Evolutionary conservation across 2,888 invertebrate species (phyloP), one percentile per base, ranked within the genome.

Genomic region (Drosophila nr. perissopoda): DNA sequence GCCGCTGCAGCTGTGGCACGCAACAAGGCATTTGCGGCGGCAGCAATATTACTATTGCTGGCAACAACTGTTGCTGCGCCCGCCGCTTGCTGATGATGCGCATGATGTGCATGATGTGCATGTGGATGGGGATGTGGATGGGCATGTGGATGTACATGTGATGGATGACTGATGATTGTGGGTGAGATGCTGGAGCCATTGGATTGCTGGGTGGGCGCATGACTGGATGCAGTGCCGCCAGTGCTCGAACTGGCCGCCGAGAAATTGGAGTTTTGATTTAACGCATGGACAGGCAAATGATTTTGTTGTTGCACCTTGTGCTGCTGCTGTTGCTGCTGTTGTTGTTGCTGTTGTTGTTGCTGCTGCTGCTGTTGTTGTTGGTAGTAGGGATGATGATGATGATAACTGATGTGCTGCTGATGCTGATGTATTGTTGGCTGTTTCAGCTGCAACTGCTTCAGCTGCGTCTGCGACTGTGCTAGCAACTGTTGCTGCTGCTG

Each of bases 341-440:
- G 68, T 31, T 79, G 75, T 2, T 75, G 84, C 25, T 65, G 63
- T 31, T 49, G 63, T 34, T 72, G 73, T 48, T 75, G 83, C 8
- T 61, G 76, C 16, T 82, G 76, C 42, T 72, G 80, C 21, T 71
- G 86, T 18, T 62, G 74, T 34, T 87, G 83, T 73, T 91, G 91
- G 63, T 91, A 91, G 79, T 91, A 91, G 11, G 92, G 92, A 73
- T 91, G 91, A 64, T 88, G 87, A 73, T 89, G 87, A 13, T 87
- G 91, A 64, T 91, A 92, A 72, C 81, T 82, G 8, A 86, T 78
- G 69, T 88, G 86, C 67, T 87, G 87, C 78, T 91, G 91, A 38
- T 91, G 91, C 71, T 91, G 91, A 65, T 91, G 91, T 54, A 91
- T 91, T 60, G 91, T 91, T n/a, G 91, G 91, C 63, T 91, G 92